phyloP scores from a whole-genome alignment of 2,797 vertebrate genomes.

The Paratrypauchen microcephalus region DNA sequence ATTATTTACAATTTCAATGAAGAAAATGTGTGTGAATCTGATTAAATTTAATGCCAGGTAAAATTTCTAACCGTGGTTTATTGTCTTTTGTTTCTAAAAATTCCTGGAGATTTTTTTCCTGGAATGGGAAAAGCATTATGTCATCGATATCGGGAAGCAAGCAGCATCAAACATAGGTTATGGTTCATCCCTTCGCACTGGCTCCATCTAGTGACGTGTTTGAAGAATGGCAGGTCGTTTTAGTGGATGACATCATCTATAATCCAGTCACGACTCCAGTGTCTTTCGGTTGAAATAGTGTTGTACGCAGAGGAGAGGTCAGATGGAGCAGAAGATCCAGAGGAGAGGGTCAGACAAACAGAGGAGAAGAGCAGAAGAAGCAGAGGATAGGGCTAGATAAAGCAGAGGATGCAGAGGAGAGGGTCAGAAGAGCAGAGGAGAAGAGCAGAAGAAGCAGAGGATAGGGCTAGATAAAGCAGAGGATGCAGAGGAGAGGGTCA shows the following conservation, averaged over 20 bases:
- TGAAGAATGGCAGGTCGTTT: conserved; percentile 18
- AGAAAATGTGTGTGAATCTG: not conserved
- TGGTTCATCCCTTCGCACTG: conserved; percentile 6
- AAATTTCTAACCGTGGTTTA: not conserved
- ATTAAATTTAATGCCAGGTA: not conserved
- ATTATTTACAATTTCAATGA: not conserved
- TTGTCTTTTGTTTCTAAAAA: not conserved
- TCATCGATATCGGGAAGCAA: conserved; percentile 27
- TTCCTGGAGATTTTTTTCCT: conserved; percentile 20
- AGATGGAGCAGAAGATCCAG: too few relatives aligned
- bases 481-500: too few relatives aligned
- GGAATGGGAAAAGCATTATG: conserved; percentile 41
- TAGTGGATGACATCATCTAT: not conserved
- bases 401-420: too few relatives aligned
- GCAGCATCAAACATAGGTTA: not conserved
- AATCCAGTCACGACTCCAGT: not conserved
- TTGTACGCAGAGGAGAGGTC: too few relatives aligned
- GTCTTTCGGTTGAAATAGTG: too few relatives aligned
- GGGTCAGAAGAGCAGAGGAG: too few relatives aligned
- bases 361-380: too few relatives aligned
- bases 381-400: too few relatives aligned
- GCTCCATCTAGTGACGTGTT: conserved; percentile 42
- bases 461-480: too few relatives aligned
- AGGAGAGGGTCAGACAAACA: too few relatives aligned
- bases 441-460: too few relatives aligned